Conservation (phyloP, 2,888 invertebrate genomes). For the Campoplex nolae region DNA sequence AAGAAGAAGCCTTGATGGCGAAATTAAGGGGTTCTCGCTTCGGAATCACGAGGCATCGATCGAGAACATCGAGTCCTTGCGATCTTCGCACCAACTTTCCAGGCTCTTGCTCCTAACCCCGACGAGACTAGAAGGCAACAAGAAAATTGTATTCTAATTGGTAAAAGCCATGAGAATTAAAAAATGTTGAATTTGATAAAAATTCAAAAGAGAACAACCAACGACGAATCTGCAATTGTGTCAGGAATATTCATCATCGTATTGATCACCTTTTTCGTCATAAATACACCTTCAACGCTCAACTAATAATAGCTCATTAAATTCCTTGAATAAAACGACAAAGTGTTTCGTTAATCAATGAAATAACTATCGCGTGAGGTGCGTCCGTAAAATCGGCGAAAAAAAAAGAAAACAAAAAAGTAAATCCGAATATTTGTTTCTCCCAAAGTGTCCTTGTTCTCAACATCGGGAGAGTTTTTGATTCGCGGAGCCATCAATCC, state of each 20-base stretch:
- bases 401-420: not conserved
- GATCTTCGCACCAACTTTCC: not conserved
- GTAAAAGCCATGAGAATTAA: not conserved
- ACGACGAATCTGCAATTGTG: not conserved
- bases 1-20: conserved; percentile 56
- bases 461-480: not conserved
- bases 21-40: conserved; percentile 56
- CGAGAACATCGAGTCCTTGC: not conserved
- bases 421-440: not conserved
- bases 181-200: not conserved
- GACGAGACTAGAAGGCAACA: not conserved
- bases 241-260: not conserved
- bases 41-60: not conserved
- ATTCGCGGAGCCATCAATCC: not conserved
- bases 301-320: not conserved
- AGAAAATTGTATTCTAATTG: not conserved
- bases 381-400: not conserved
- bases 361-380: not conserved
- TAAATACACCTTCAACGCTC: not conserved
- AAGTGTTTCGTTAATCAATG: not conserved
- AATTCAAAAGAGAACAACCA: not conserved
- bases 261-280: not conserved
- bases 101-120: not conserved
- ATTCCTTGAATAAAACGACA: not conserved
- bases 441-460: not conserved